Percentiles rank a stretch among this genome's conserved stretches.
phyloP scores from a whole-genome alignment of 2,113 vertebrate genomes.

The Montifringilla adamsi region DNA sequence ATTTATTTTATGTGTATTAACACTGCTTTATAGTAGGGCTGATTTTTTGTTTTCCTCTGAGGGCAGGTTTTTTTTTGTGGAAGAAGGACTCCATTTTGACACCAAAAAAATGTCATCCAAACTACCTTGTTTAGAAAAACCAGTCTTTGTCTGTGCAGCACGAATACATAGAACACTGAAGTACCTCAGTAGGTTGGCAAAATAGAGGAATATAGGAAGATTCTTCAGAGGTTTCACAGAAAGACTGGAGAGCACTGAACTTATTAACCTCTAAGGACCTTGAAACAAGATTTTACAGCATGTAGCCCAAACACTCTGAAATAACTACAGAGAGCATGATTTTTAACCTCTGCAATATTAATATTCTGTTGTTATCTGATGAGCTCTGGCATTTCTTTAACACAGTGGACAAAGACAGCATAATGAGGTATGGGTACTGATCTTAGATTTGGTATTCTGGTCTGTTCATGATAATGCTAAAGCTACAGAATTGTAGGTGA shows the following conservation, averaged over 20 bases:
- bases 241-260: neutral
- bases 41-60: neutral
- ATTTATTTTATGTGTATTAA: constrained; percentile 50
- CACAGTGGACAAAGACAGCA: neutral
- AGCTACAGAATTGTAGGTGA: neutral
- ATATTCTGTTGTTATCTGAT: neutral
- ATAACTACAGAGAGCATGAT: neutral
- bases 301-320: neutral
- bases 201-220: neutral
- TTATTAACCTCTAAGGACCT: neutral
- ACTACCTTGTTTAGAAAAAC: neutral
- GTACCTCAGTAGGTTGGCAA: neutral
- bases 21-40: neutral
- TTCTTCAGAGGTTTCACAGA: neutral
- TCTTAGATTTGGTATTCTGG: neutral
- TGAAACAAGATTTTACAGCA: neutral
- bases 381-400: neutral
- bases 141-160: neutral
- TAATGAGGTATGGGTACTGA: neutral
- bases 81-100: constrained; percentile 18
- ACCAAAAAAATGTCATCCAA: neutral
- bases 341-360: neutral
- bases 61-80: neutral
- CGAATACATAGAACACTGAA: neutral
- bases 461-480: neutral